Evolutionary conservation across 2,888 invertebrate genomes (phyloP), one percentile per base, ranked within the genome.

Genomic region (Troilus luridus): DNA sequence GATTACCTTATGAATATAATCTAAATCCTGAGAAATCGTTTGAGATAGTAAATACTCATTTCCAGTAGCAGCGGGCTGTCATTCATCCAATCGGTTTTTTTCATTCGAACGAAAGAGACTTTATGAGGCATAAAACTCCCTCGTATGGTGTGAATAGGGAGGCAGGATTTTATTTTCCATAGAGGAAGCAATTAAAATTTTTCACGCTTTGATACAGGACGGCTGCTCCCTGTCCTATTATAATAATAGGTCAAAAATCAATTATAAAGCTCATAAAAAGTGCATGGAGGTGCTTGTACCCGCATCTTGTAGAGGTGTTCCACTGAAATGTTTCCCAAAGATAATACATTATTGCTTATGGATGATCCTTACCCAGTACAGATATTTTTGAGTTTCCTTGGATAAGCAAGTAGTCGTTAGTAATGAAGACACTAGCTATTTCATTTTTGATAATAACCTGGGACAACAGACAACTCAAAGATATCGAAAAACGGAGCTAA

Each of bases 151-250:
- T 88, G 88, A 88, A 88, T 59, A 62, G 62, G 62, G 24, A 88
- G 60, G 24, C 27, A n/a, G 58, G 27, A 60, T 88, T 88, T 59
- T 90, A 56, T 90, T 90, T 90, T 90, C 58, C n/a, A 77, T 77
- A 59, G 90, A 90, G 90, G 90, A 90, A 90, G 90, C 90, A 90
- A 90, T 90, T 90, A 90, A 90, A 90, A 90, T 90, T 59, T 90
- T 90, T 90, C 67, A 90, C 90, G 90, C 67, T 90, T 72, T 77
- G 90, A 90, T 72, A 14, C 58, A 90, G 90, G 77, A 77, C 90
- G 77, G 64, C n/a, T 72, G 56, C 72, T 72, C 54, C 41, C 41
- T 41, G 88, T 41, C 77, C 90, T 90, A 90, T 89, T 89, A 72
- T 89, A 89, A 89, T 90, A 90, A 90, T 90, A 59, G 90, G 58